Conservation (phyloP, 2,113 vertebrate species). For the Sturnus vulgaris region DNA sequence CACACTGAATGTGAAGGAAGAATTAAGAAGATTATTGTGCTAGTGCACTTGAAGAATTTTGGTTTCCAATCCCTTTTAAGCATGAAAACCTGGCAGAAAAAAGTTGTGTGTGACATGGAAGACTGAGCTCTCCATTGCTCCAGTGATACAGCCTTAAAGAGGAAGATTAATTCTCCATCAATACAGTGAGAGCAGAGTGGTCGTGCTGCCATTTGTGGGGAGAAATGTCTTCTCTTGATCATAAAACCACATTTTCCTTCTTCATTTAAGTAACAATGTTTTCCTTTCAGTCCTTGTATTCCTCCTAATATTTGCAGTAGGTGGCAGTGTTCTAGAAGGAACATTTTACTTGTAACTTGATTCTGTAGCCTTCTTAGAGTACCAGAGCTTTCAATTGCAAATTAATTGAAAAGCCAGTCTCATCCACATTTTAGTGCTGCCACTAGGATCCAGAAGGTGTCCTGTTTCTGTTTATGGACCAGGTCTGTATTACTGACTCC, state of each 20-base stretch:
- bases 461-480: not conserved
- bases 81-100: not conserved
- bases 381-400: not conserved
- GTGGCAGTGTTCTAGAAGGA: not conserved
- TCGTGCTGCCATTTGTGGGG: not conserved
- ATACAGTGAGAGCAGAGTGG: not conserved
- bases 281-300: rapidly evolving
- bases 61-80: not conserved
- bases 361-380: not conserved
- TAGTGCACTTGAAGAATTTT: not conserved
- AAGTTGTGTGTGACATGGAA: not conserved
- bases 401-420: not conserved
- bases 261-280: not conserved
- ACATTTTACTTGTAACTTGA: not conserved
- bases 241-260: not conserved
- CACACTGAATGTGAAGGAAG: not conserved
- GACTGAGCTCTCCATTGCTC: not conserved
- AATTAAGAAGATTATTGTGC: not conserved
- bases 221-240: not conserved
- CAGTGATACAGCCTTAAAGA: not conserved
- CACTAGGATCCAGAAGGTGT: not conserved
- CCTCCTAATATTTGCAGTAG: not conserved
- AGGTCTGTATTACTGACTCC: not conserved
- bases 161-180: not conserved
- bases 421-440: not conserved